A percentile compares a stretch with the other conserved stretches of the same genome.
Conservation (phyloP, 2,888 invertebrate genomes). For the Sarcophaga subvicina region DNA sequence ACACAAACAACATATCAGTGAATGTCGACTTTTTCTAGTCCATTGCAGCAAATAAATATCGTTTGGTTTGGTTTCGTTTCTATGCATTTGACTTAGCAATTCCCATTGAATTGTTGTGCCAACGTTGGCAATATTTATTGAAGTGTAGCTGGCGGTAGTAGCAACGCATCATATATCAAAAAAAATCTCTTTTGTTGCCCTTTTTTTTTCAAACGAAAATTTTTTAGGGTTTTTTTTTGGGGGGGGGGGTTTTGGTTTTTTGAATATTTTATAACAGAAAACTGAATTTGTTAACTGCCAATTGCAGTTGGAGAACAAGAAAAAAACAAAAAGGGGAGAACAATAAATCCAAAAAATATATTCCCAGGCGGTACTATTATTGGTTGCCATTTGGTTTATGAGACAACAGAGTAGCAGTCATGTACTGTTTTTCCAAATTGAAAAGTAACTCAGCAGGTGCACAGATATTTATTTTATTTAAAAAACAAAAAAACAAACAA, state of each 20-base stretch:
- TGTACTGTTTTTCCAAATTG: neutral
- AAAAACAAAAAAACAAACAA: neutral
- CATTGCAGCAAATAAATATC: neutral
- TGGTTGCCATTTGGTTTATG: constrained; percentile 9
- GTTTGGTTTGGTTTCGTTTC: neutral
- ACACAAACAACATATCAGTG: neutral
- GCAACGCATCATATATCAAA: too few species aligned
- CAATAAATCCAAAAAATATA: constrained; percentile 14
- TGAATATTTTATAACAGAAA: constrained; percentile 41
- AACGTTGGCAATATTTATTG: neutral
- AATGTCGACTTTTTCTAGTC: neutral
- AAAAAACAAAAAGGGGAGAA: neutral
- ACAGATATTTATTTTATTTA: neutral
- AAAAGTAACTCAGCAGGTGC: constrained; percentile 11
- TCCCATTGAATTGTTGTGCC: neutral
- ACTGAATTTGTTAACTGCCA: constrained; percentile 55
- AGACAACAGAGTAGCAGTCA: constrained; percentile 14
- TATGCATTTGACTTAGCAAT: neutral
- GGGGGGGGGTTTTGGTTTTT: neutral
- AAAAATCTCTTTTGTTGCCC: too few species aligned
- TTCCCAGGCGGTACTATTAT: constrained; percentile 2
- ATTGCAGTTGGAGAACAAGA: constrained; percentile 27
- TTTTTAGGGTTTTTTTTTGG: too few species aligned
- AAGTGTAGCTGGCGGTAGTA: neutral
- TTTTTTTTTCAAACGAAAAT: too few species aligned